Evolutionary conservation across 2,888 invertebrate species (phyloP).

Genomic region (Thymelicus sylvestris): DNA sequence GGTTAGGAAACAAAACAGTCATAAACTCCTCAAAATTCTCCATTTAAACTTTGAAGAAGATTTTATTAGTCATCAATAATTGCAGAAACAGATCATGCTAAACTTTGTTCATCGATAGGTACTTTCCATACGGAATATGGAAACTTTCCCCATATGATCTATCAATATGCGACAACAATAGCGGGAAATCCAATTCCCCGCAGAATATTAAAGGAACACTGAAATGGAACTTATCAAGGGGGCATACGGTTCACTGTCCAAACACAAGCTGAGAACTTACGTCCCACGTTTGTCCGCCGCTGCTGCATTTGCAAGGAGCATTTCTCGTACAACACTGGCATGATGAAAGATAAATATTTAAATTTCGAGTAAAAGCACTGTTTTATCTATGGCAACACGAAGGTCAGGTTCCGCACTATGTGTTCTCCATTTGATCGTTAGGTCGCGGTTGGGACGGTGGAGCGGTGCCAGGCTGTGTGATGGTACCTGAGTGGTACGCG

Average conservation of each 20-base stretch:
- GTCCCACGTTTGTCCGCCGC: conserved; percentile 65
- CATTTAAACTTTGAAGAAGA: too few relatives aligned
- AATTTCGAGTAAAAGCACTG: conserved; percentile 42
- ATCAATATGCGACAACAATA: conserved; percentile 57
- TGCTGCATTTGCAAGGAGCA: conserved; percentile 67
- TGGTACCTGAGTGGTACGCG: conserved; percentile 60
- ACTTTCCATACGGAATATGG: conserved; percentile 51
- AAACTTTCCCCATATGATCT: conserved; percentile 51
- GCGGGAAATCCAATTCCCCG: conserved; percentile 53
- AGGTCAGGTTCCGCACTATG: conserved; percentile 70
- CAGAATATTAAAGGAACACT: conserved; percentile 24
- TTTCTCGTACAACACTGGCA: conserved; percentile 75
- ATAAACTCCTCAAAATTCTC: too few relatives aligned
- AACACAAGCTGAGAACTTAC: conserved; percentile 59
- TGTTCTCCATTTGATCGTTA: conserved; percentile 55
- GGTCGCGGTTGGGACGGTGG: conserved; percentile 40
- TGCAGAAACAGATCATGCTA: conserved; percentile 41
- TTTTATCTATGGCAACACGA: conserved; percentile 48
- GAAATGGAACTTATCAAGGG: conserved; percentile 19
- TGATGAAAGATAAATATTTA: conserved; percentile 47
- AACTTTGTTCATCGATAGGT: conserved; percentile 7
- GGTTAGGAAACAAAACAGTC: too few relatives aligned
- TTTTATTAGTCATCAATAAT: not conserved
- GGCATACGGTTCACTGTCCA: conserved; percentile 50
- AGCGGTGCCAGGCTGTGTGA: conserved; percentile 74